phyloP scores from a whole-genome alignment of 2,888 invertebrate genomes.

The Epicampocera succincta region DNA sequence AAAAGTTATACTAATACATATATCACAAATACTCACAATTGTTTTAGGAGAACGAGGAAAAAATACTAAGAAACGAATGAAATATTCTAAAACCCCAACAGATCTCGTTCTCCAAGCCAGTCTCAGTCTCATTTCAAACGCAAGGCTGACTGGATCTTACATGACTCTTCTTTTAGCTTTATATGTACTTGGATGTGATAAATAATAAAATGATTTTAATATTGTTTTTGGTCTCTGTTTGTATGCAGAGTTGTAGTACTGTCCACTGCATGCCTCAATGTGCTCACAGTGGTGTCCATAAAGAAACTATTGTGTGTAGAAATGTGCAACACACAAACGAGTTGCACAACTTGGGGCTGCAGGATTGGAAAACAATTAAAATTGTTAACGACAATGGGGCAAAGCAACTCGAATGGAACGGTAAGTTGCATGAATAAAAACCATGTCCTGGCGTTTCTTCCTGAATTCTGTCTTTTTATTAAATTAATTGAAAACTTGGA shows the following conservation, averaged over 20 bases:
- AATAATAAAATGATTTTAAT: conserved; percentile 6
- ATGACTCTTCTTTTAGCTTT: not conserved
- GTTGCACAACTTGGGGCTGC: conserved; percentile 59
- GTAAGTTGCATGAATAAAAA: not conserved
- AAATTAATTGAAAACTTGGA: not conserved
- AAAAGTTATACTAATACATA: too few relatives aligned
- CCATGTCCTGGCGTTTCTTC: not conserved
- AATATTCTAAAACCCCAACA: not conserved
- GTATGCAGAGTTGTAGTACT: not conserved
- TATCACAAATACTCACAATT: too few relatives aligned
- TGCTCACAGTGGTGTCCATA: conserved; percentile 16
- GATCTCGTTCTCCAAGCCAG: not conserved
- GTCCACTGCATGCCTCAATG: conserved; percentile 21
- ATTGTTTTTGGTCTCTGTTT: not conserved
- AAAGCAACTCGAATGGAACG: conserved; percentile 25
- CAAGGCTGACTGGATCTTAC: not conserved
- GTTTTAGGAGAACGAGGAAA: too few relatives aligned
- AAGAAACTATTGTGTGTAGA: conserved; percentile 66
- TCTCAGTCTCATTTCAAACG: conserved; percentile 36
- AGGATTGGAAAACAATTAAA: conserved; percentile 70
- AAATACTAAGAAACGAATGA: too few relatives aligned
- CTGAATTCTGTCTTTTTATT: too few relatives aligned
- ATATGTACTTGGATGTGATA: not conserved
- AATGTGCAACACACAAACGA: conserved; percentile 71
- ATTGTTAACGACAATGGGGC: conserved; percentile 70